Evolutionary conservation across 53 echinoderm and acorn worm genomes (phyloP), one percentile per base, ranked within the genome.

Genomic region (Stichopus horrens): DNA sequence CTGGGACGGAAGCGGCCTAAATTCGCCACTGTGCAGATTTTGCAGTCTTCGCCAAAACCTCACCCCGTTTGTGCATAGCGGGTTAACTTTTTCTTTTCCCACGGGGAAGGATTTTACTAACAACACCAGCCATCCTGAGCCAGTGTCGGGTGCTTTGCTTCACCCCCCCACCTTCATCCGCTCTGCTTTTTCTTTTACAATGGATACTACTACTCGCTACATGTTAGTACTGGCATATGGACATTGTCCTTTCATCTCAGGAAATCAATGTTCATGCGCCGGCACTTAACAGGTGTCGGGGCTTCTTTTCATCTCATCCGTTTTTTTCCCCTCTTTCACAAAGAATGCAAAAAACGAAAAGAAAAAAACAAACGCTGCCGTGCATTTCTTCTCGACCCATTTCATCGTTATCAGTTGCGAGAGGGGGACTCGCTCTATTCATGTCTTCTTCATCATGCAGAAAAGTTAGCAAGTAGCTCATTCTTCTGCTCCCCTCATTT

Each of bases 161-260:
- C 18, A 18, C 16, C 71, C 14, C 16, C 16, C 2, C 71, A n/a
- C 71, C 18, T 20, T 18, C 14, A 16, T 71, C 85, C 59, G 23
- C 66, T 20, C 58, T 59, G 85, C 85, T 85, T 85, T 67, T 57
- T 37, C 37, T 37, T 37, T 37, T 37, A 37, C 37, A 37, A 37
- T 37, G 37, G 37, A 66, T 16, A 83, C 71, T 23, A 81, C 16
- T 87, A 55, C 87, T 87, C 74, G 77, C 75, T 92, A 86, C 90
- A 74, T 89, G 94, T 57, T 97, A 97, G 98, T 97, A 97, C 98
- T 97, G 98, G 98, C 98, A 97, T 97, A 97, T 97, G 98, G 98
- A 97, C 98, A 97, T 97, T 95, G 95, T 90, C 76, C 83, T 90
- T 53, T 79, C 86, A n/a, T 90, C 8, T 55, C 74, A 73, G 74